These are phyloP conservation scores for Xestoiulus laeticollis DNA, from an alignment of 2,888 invertebrate genomes.

Conservation along the genomic window DNA sequence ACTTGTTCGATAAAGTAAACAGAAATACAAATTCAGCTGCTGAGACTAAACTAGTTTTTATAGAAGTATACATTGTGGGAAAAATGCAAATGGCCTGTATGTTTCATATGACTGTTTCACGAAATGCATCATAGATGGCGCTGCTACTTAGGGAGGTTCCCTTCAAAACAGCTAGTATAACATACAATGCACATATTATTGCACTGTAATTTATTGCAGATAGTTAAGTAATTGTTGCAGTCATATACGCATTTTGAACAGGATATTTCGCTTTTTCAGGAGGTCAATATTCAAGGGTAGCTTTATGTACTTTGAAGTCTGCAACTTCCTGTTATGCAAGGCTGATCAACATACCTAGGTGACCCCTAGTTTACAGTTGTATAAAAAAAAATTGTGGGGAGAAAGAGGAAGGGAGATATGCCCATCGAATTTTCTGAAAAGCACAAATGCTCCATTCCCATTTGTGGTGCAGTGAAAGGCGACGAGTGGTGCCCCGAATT, in stretches of 20 bases:
- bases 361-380: neutral
- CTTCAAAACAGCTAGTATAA: too few species aligned
- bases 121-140: too few species aligned
- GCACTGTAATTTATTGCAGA: neutral
- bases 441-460: neutral
- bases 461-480: neutral
- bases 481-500: neutral
- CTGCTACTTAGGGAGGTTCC: too few species aligned
- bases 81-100: too few species aligned
- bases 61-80: too few species aligned
- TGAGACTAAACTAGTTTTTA: neutral
- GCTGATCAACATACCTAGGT: neutral
- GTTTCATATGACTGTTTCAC: too few species aligned
- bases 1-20: conserved; percentile 24
- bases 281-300: neutral
- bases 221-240: neutral
- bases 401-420: neutral
- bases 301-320: neutral
- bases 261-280: neutral
- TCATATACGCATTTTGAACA: neutral
- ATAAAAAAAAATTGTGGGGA: neutral
- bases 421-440: neutral
- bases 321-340: conserved; percentile 5
- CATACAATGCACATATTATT: too few species aligned
- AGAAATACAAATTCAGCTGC: neutral